Base-by-base conservation (phyloP, 2,888 invertebrate species). In the Ormyrus nitidulus region DNA sequence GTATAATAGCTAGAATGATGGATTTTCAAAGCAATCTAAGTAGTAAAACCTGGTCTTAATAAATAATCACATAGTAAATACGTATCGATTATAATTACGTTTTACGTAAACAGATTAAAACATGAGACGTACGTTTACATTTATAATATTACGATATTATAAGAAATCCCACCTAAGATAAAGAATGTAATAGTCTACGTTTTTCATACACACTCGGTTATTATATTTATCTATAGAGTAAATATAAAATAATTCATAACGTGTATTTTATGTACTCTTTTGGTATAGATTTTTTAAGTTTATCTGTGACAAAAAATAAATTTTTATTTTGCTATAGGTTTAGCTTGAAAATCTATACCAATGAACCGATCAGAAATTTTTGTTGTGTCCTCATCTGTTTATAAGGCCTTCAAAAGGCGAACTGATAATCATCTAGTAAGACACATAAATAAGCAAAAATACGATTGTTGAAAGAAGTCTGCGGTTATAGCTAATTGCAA, bases 151-250 rank as follows among this genome's bases (percentile, higher is more conserved):
- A 75, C 62, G 73, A 85, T 85, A 86, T 84, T 85, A 81, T 88
- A 89, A 88, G 86, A 10, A 84, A 87, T 88, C 88, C 87, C 87
- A 89, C 87, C 89, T 88, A 88, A 86, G 86, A 85, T 87, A 88
- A 86, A 87, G 81, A 86, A 86, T 87, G 85, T 87, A 87, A 87
- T 87, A 89, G 86, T 87, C 87, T 88, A 87, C 86, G 87, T 88
- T 89, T 90, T 87, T 86, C 88, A 88, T 89, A 89, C 86, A 87
- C 86, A 86, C 87, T 87, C 87, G 86, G 86, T 88, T 88, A 86
- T 86, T 85, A 85, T 85, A 87, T 86, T 85, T 87, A 88, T 82
- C 81, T 77, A 80, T 88, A 87, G 88, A 82, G 83, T 85, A 83
- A 75, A 82, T 19, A 79, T 84, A 83, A 74, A 79, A 71, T 81